These are phyloP conservation scores for Cataglyphis rosenhaueri DNA, from an alignment of 2,888 invertebrate species.

Conservation along the genomic window DNA sequence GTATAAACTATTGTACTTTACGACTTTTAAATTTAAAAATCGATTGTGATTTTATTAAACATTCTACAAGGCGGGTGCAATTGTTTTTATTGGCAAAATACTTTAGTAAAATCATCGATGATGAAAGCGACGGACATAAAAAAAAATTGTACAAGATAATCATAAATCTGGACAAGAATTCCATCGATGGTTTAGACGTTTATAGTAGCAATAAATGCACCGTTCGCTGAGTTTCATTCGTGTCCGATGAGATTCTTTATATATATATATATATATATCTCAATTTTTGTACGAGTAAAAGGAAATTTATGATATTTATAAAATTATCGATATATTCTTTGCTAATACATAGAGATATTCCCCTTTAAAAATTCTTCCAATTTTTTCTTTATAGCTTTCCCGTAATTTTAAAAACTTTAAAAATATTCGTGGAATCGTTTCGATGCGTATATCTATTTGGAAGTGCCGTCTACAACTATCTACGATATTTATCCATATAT, in stretches of 20 bases:
- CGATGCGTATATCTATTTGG: neutral
- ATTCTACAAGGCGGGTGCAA: neutral
- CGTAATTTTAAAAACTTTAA: neutral
- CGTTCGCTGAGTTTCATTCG: neutral
- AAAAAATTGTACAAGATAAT: neutral
- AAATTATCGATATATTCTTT: neutral
- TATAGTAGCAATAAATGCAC: neutral
- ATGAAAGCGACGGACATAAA: neutral
- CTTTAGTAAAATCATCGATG: neutral
- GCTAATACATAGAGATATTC: neutral
- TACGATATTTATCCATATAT: slow-evolving; percentile 17
- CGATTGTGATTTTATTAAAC: neutral
- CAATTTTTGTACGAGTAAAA: neutral
- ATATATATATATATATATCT: neutral
- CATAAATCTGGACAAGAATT: slow-evolving; percentile 13
- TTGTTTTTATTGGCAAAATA: neutral
- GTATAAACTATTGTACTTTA: neutral
- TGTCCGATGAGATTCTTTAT: neutral
- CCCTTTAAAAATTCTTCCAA: neutral
- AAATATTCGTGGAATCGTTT: neutral
- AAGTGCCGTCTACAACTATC: neutral
- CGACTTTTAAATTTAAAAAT: neutral
- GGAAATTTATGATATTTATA: neutral
- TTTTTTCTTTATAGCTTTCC: neutral
- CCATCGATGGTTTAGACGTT: neutral